Conservation (phyloP, 2,113 vertebrate genomes). For the Bungarus multicinctus region DNA sequence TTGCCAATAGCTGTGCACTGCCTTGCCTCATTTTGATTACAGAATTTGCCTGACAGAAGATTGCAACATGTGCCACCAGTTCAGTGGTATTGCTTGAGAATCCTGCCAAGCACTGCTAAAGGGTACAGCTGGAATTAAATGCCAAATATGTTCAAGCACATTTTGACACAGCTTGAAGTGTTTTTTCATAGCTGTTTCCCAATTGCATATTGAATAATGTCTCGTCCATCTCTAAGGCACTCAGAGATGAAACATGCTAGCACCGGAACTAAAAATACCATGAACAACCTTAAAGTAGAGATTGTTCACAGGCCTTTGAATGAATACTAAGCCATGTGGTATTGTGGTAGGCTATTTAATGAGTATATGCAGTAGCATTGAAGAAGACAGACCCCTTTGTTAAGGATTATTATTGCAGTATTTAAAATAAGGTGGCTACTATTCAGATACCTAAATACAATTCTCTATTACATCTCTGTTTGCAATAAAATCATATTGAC, state of each 20-base stretch:
- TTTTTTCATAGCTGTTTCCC: neutral
- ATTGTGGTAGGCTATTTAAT: neutral
- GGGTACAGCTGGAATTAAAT: conserved; percentile 17
- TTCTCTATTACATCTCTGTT: neutral
- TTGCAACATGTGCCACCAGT: neutral
- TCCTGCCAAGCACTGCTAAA: conserved; percentile 18
- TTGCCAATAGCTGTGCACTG: neutral
- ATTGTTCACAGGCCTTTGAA: neutral
- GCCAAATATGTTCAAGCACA: conserved; percentile 6
- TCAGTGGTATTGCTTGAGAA: neutral
- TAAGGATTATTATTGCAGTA: neutral
- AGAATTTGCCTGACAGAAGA: conserved; percentile 12
- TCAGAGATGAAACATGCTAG: neutral
- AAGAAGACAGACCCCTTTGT: neutral
- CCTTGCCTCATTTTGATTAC: neutral
- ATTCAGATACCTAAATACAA: neutral
- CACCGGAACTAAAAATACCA: neutral
- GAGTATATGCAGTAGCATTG: neutral
- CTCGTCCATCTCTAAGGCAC: neutral
- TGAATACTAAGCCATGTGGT: neutral
- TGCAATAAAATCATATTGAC: neutral
- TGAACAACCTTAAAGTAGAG: neutral
- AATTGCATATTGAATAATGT: conserved; percentile 10
- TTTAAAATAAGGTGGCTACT: neutral
- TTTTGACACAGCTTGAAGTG: conserved; percentile 24